Evolutionary conservation across 2,797 vertebrate genomes (phyloP).

Genomic region (Myoxocephalus aenaeus): DNA sequence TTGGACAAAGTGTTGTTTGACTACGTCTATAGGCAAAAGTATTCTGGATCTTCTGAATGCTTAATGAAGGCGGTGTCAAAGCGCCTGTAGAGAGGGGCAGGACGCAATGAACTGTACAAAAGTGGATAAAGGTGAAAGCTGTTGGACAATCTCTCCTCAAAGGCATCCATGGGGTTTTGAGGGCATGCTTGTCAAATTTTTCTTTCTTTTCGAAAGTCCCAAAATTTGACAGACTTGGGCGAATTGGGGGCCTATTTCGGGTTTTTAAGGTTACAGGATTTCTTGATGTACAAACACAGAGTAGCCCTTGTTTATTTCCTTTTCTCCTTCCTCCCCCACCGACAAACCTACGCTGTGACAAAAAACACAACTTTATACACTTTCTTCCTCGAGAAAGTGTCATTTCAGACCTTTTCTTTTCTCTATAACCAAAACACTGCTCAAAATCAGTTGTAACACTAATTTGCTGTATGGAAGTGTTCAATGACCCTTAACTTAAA

Average conservation of each 20-base stretch:
- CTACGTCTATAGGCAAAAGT: not conserved
- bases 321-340: slow-evolving; percentile 21
- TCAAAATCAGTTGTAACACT: slow-evolving; percentile 3
- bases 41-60: not conserved
- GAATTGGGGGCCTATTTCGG: not conserved
- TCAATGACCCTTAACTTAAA: not conserved
- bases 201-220: not conserved
- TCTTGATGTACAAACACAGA: slow-evolving; percentile 16
- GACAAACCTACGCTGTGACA: not conserved
- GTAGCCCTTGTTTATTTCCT: slow-evolving; percentile 4
- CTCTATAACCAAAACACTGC: slow-evolving; percentile 8
- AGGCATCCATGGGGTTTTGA: not conserved
- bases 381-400: slow-evolving; percentile 22
- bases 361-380: slow-evolving; percentile 36
- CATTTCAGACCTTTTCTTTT: slow-evolving; percentile 22
- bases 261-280: not conserved
- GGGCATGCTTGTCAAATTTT: not conserved
- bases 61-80: not conserved
- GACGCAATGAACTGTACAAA: not conserved
- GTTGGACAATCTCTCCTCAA: not conserved
- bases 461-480: not conserved
- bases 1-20: not conserved
- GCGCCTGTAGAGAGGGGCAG: not conserved
- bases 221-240: not conserved
- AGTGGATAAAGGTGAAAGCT: not conserved